Base-by-base conservation (phyloP, 2,113 vertebrate genomes). In the Phyllostomus hastatus region DNA sequence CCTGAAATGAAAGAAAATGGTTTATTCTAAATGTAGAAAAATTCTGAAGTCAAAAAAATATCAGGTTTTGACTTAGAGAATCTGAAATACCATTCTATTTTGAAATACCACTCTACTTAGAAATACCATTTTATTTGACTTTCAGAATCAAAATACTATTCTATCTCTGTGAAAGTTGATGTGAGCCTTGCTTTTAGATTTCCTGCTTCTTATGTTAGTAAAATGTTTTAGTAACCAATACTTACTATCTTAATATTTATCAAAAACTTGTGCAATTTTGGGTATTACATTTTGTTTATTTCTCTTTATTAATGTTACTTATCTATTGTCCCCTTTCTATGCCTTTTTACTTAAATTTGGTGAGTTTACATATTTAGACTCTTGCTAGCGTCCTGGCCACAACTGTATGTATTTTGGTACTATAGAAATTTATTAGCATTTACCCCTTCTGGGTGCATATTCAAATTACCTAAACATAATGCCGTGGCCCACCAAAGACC, bases 1-100 rank as follows among this genome's bases (percentile, higher is more conserved):
- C 48, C 50, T 72, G n/a, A 91, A 92, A 86, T 50, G 43, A 19
- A 75, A 88, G 15, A 79, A 72, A 79, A 57, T 87, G 52, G 5
- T 15, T 97, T 95, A 93, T 64, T 96, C 35, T 84, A 96, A 83
- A n/a, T 88, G 0, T 48, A 64, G 38, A 92, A 93, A 95, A 97
- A 41, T 7, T 73, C 11, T 46, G 28, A n/a, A 50, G 10, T 95
- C 22, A 61, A 67, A 80, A 91, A 92, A 93, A 78, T 76, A 35
- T 87, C 12, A 43, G 4, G 1, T 88, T 97, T 83, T 83, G 57
- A 83, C 38, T 20, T 46, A 46, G 38, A 64, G 28, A 64, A 20
- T 64, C 17, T 88, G 38, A 88, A 57, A 59, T 81, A 48, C 10
- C 52, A 79, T 92, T 94, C 59, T 95, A 26, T 82, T 94, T 16